Evolutionary conservation across 2,888 invertebrate species (phyloP).

Genomic region (Eumerus sabulonum): DNA sequence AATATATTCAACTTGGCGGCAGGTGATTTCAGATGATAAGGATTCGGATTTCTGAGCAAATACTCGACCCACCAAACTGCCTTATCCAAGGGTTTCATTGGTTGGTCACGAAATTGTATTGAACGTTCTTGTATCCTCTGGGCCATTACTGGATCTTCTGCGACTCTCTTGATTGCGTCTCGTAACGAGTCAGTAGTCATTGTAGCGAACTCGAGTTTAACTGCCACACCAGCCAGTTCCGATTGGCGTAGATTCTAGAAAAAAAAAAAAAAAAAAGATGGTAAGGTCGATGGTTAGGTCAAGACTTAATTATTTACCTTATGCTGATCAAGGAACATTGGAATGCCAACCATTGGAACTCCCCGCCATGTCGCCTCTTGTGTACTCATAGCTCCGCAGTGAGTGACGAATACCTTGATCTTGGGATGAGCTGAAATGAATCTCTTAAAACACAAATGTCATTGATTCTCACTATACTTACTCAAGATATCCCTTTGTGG

Average conservation of each 20-base stretch:
- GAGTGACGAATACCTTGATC: conserved; percentile 73
- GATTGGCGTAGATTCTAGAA: conserved; percentile 58
- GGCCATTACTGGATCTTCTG: conserved; percentile 58
- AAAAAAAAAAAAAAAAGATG: conserved; percentile 2
- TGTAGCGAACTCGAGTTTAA: conserved; percentile 64
- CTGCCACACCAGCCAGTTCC: conserved; percentile 66
- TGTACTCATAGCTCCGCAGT: conserved; percentile 74
- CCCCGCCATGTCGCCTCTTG: conserved; percentile 75
- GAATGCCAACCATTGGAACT: conserved; percentile 74
- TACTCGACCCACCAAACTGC: conserved; percentile 84
- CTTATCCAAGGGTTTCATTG: conserved; percentile 80
- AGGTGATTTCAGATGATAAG: conserved; percentile 79
- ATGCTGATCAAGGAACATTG: conserved; percentile 73
- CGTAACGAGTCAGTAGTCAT: conserved; percentile 58
- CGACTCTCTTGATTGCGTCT: conserved; percentile 61
- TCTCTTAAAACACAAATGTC: neutral
- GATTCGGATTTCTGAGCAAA: conserved; percentile 80
- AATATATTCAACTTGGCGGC: conserved; percentile 78
- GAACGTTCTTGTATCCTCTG: conserved; percentile 76
- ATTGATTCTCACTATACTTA: conserved; percentile 32
- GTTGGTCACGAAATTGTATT: conserved; percentile 79
- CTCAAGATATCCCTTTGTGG: conserved; percentile 73
- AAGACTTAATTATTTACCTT: conserved; percentile 36
- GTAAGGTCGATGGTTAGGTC: neutral
- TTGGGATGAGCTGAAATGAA: conserved; percentile 72